A percentile compares a stretch with the other conserved stretches of the same genome.
phyloP scores from a whole-genome alignment of 2,113 vertebrate genomes.

The Gallinago paraguaiae region DNA sequence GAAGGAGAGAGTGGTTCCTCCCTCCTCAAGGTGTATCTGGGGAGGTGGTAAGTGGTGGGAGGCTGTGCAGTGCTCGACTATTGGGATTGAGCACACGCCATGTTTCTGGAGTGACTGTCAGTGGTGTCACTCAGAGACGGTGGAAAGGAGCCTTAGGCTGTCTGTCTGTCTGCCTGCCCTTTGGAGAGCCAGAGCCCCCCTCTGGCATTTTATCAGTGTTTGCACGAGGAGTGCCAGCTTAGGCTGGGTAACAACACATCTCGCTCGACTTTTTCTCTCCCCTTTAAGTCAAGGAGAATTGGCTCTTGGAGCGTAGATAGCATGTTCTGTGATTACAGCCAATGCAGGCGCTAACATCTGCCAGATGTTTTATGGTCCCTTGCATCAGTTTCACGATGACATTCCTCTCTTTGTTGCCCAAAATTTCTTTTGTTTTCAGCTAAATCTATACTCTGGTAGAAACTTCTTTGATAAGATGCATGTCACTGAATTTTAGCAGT shows the following conservation, averaged over 20 bases:
- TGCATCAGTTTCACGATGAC: conserved; percentile 23
- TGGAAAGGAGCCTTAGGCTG: conserved; percentile 1
- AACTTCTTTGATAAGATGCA: not conserved
- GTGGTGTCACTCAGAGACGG: not conserved
- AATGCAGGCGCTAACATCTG: conserved; percentile 63
- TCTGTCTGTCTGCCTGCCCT: not conserved
- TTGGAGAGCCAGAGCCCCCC: not conserved
- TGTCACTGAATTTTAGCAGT: not conserved
- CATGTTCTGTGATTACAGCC: conserved; percentile 53
- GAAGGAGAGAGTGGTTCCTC: not conserved
- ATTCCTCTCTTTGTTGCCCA: conserved; percentile 44
- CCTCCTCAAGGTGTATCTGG: not conserved
- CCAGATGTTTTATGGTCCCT: conserved; percentile 74
- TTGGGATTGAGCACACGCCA: not conserved
- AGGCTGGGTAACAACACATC: conserved; percentile 41
- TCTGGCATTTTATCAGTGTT: conserved; percentile 62
- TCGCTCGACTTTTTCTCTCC: not conserved
- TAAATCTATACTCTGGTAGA: not conserved
- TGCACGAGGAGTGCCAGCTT: conserved; percentile 35
- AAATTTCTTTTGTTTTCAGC: not conserved
- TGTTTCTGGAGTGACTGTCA: conserved; percentile 28
- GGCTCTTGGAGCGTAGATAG: not conserved
- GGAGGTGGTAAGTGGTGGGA: not conserved
- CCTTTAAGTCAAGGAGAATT: conserved; percentile 39
- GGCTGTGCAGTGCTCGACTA: not conserved